Evolutionary conservation across 2,888 invertebrate genomes (phyloP), one percentile per base, ranked within the genome.

Genomic region (Xanthorhoe designata): DNA sequence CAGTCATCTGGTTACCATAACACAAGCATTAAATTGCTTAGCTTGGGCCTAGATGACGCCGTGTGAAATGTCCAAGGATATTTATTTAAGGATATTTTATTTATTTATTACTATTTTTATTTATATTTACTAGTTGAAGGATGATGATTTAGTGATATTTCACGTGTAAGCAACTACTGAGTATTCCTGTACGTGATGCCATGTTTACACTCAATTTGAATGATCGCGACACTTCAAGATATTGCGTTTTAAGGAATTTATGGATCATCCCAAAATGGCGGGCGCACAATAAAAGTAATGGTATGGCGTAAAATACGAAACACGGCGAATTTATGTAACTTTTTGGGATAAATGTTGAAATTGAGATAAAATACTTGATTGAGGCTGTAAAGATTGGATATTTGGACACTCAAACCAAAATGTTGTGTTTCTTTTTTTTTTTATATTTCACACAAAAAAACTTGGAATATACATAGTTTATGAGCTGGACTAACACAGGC

Each of bases 251-350:
- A 53, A 61, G 64, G 68, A 68, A 64, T 68, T 68, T 68, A 68
- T 68, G 64, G 61, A 54, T 61, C 64, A 57, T 61, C 61, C 38
- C 61, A 64, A 68, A 63, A 68, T 61, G 64, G 67, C 62, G 62
- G 59, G 61, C 56, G 47, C 54, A 64, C 55, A 71, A 68, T 73
- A 71, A 73, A 73, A 60, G 68, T 71, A 71, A 69, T 68, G 49
- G 66, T 61, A 42, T 64, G 69, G 68, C 58, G 54, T 49, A 71
- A 72, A 58, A 62, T 17, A 38, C 29, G 60, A 54, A 54, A 63
- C 35, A 51, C 54, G 51, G 69, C 66, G 69, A 42, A 66, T 60
- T 63, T 56, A 24, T 10, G 38, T 29, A 51, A 51, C 29, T 49
- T 49, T 51, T 51, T 55, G 9, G 9, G 61, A 55, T 55, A 8